Evolutionary conservation across 2,797 vertebrate genomes (phyloP), one percentile per base, ranked within the genome.

Genomic region (Neoniphon sammara): DNA sequence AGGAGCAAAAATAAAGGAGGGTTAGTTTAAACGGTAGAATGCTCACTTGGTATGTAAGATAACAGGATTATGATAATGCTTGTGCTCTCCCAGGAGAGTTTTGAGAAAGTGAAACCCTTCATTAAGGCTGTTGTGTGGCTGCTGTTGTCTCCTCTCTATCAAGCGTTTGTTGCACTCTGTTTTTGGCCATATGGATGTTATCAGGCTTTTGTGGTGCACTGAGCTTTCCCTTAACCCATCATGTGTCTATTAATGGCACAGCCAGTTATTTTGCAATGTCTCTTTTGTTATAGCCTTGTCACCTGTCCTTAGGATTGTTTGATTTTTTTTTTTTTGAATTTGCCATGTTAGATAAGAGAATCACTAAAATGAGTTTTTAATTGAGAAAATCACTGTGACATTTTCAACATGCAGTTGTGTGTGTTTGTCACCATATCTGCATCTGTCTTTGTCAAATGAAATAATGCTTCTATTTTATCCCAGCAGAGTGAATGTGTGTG

Each of bases 241-340:
- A 18, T 63, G 15, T 21, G 39, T 78, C 49, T 75, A 66, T 87
- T 86, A 81, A 70, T 70, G 62, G 55, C 68, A 56, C 57, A 63
- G 68, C 55, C 82, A 74, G 87, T 86, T 79, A 49, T 75, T 77
- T 87, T 77, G 72, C 72, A 78, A 65, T 78, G 54, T 82, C 76
- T 66, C 20, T 36, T 36, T 25, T 66, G 65, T 15, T 17, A 63
- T 63, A 50, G 12, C 34, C 70, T 11, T 8, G 1, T 9, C 6
- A 47, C 12, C 68, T 36, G 52, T 61, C 44, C 39, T 53, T n/a
- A 7, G n/a, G 31, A 55, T 17, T 59, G 47, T 72, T 64, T 7
- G 34, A 59, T 17, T 72, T 8, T 1, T 31, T n/a, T n/a, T 6
- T 6, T 31, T 58, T 58, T 72, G 36, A 52, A 60, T 36, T 27